A percentile compares a stretch with the other conserved stretches of the same genome.
Evolutionary conservation across 2,113 vertebrate genomes (phyloP).

Genomic region (Larimichthys crocea): DNA sequence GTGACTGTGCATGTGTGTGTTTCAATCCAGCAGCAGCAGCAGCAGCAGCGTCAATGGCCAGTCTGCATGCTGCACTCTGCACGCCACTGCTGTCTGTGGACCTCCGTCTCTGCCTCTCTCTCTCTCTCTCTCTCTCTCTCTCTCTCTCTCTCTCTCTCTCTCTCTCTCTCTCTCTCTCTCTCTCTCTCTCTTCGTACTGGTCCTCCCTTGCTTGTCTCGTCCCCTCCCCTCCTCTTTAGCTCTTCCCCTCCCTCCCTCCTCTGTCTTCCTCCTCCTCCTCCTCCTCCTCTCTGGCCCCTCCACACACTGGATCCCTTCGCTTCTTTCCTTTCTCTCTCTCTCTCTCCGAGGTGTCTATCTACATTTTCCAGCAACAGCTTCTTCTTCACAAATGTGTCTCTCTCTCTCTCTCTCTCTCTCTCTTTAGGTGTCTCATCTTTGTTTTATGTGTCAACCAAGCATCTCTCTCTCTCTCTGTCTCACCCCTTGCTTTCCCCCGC

Average conservation of each 20-base stretch:
- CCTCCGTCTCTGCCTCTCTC: conserved; percentile 57
- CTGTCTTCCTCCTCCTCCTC: conserved; percentile 34
- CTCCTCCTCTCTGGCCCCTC: conserved; percentile 54
- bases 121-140: conserved; percentile 40
- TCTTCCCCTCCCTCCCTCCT: conserved; percentile 49
- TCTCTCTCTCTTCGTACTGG: conserved; percentile 49
- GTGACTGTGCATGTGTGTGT: conserved; percentile 62
- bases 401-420: conserved; percentile 21
- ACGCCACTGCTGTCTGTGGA: conserved; percentile 60
- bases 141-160: conserved; percentile 38
- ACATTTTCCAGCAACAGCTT: conserved; percentile 70
- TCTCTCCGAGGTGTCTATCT: conserved; percentile 70
- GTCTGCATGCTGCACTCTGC: conserved; percentile 76
- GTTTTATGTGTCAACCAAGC: conserved; percentile 66
- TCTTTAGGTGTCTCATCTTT: conserved; percentile 69
- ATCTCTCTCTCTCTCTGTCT: conserved; percentile 29
- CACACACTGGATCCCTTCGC: conserved; percentile 47
- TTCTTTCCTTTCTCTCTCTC: conserved; percentile 35
- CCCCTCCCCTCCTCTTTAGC: conserved; percentile 60
- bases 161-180: too few relatives aligned
- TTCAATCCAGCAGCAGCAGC: conserved; percentile 65
- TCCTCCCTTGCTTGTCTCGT: conserved; percentile 59
- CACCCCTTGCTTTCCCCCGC: conserved; percentile 21
- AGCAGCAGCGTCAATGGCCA: conserved; percentile 73
- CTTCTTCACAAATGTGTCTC: conserved; percentile 30